phyloP scores from a whole-genome alignment of 1,140 invertebrate genomes.

The Zaprionus lachaisei region DNA sequence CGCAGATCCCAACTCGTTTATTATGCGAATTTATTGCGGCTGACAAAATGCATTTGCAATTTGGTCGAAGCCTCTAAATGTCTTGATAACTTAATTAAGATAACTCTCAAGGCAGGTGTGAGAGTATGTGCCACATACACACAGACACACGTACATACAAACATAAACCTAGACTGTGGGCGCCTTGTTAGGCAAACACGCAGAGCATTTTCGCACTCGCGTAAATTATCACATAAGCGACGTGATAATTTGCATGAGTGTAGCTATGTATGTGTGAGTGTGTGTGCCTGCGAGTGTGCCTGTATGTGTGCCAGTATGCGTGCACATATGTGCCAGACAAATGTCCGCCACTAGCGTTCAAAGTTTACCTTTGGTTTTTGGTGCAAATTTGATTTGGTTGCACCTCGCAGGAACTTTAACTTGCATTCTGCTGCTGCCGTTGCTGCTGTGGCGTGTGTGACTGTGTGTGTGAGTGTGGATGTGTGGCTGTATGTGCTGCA shows the following conservation, averaged over 20 bases:
- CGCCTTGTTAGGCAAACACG: slow-evolving; percentile 61
- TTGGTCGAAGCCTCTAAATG: slow-evolving; percentile 51
- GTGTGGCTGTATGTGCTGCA: slow-evolving; percentile 26
- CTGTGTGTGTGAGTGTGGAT: slow-evolving; percentile 37
- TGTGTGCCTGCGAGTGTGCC: background rate
- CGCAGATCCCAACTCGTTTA: slow-evolving; percentile 53
- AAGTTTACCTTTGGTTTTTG: slow-evolving; percentile 81
- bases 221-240: slow-evolving; percentile 81
- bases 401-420: slow-evolving; percentile 64
- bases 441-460: slow-evolving; percentile 8
- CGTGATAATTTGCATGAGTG: slow-evolving; percentile 67
- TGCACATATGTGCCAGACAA: slow-evolving; percentile 29
- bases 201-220: slow-evolving; percentile 78
- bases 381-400: slow-evolving; percentile 78
- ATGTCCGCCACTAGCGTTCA: slow-evolving; percentile 62
- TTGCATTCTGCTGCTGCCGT: slow-evolving; percentile 40
- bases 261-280: background rate
- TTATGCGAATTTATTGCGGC: slow-evolving; percentile 71
- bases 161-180: background rate
- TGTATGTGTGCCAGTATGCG: background rate
- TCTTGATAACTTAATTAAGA: slow-evolving; percentile 72
- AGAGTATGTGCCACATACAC: slow-evolving; percentile 11
- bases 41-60: slow-evolving; percentile 47
- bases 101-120: slow-evolving; percentile 12
- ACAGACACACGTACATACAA: slow-evolving; percentile 12